Percentiles rank a stretch among this genome's conserved stretches.
phyloP scores from a whole-genome alignment of 2,797 vertebrate genomes.

The Chiloscyllium punctatum region DNA sequence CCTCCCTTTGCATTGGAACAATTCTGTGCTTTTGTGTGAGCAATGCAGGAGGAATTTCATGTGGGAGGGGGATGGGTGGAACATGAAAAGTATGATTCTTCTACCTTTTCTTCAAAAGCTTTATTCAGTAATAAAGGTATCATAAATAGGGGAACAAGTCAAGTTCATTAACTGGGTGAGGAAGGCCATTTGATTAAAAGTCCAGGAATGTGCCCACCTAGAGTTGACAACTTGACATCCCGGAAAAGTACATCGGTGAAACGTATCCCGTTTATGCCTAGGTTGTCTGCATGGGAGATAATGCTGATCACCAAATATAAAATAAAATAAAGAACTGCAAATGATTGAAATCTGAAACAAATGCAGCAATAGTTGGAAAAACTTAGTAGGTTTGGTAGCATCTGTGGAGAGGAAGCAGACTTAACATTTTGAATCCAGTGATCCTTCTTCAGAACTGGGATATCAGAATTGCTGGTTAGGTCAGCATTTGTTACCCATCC shows the following conservation, averaged over 20 bases:
- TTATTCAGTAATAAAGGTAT: neutral
- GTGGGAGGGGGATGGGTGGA: too few relatives aligned
- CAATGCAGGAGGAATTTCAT: neutral
- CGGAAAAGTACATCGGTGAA: neutral
- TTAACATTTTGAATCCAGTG: too few relatives aligned
- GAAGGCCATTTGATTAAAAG: neutral
- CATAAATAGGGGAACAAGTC: neutral
- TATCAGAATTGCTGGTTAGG: neutral
- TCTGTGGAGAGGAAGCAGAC: too few relatives aligned
- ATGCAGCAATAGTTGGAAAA: too few relatives aligned
- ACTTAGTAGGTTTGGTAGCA: too few relatives aligned
- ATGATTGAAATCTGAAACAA: too few relatives aligned
- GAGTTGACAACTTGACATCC: neutral
- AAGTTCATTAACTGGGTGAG: neutral
- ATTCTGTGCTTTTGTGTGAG: too few relatives aligned
- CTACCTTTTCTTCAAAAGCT: neutral
- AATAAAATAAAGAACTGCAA: neutral
- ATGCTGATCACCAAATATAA: neutral
- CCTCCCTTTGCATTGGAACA: too few relatives aligned
- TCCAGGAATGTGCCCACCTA: neutral
- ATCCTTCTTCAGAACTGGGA: neutral
- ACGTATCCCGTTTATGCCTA: neutral
- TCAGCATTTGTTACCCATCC: too few relatives aligned
- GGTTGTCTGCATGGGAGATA: neutral
- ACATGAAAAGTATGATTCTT: neutral